These are phyloP conservation scores for Antheraea pernyi DNA, from an alignment of 1,140 invertebrate genomes.

Conservation along the genomic window DNA sequence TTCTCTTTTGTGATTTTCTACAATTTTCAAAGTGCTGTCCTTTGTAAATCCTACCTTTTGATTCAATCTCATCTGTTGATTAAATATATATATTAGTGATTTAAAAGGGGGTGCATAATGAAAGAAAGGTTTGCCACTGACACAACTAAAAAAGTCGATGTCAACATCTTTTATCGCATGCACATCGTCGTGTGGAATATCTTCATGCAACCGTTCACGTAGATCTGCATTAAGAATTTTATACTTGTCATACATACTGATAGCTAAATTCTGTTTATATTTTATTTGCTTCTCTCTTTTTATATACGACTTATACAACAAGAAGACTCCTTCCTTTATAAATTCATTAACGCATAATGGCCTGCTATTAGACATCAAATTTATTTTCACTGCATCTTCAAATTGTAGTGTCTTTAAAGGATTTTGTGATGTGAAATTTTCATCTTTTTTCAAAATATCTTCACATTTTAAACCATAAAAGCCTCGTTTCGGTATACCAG, in stretches of 20 bases:
- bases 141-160: constrained; percentile 42
- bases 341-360: constrained; percentile 34
- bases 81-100: constrained; percentile 38
- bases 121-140: constrained; percentile 33
- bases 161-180: constrained; percentile 42
- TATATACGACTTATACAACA: constrained; percentile 51
- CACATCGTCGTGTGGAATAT: constrained; percentile 33
- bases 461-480: constrained; percentile 13
- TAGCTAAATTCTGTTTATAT: constrained; percentile 31
- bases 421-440: constrained; percentile 6
- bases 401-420: constrained; percentile 15
- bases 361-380: constrained; percentile 29
- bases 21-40: constrained; percentile 79
- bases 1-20: constrained; percentile 79
- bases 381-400: constrained; percentile 21
- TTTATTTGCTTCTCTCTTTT: constrained; percentile 39
- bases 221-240: constrained; percentile 42
- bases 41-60: constrained; percentile 72
- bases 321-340: constrained; percentile 39
- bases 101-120: constrained; percentile 41
- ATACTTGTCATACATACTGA: constrained; percentile 43
- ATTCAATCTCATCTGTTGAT: constrained; percentile 37
- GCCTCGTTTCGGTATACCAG: constrained; percentile 34
- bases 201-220: constrained; percentile 31
- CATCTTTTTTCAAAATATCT: not conserved